Conservation (phyloP, 2,888 invertebrate genomes). For the Baronia brevicornis region DNA sequence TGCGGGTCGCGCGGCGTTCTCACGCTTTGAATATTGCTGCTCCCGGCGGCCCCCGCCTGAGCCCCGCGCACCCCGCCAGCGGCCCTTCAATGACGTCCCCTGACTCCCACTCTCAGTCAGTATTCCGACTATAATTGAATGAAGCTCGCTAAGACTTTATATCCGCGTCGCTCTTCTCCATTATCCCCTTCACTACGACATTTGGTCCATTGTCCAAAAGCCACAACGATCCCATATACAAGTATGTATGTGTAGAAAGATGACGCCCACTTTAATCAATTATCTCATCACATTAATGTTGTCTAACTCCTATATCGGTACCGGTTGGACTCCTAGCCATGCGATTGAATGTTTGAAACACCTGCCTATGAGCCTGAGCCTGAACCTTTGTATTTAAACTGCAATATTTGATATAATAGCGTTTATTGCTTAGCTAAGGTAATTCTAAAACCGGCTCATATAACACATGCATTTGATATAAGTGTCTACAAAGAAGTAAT, state of each 20-base stretch:
- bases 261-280: constrained; percentile 13
- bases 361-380: constrained; percentile 6
- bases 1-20: constrained; percentile 74
- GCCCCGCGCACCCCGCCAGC: constrained; percentile 25
- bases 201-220: constrained; percentile 1
- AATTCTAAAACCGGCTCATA: constrained; percentile 17
- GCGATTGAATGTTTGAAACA: constrained; percentile 9
- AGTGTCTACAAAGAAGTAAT: constrained; percentile 2
- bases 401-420: constrained; percentile 17
- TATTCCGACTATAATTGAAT: constrained; percentile 60
- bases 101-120: constrained; percentile 56
- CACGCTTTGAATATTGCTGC: constrained; percentile 75
- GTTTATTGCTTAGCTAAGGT: constrained; percentile 15
- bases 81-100: constrained; percentile 68
- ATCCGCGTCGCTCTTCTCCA: constrained; percentile 39
- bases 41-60: constrained; percentile 45
- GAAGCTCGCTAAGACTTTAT: constrained; percentile 59
- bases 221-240: constrained; percentile 10
- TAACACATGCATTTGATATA: constrained; percentile 7
- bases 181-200: constrained; percentile 12
- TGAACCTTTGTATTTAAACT: too few relatives aligned
- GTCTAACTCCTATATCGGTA: constrained; percentile 8
- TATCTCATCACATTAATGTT: constrained; percentile 15
- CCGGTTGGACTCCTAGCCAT: constrained; percentile 9
- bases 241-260: constrained; percentile 9